Percentiles rank a stretch among this genome's conserved stretches.
phyloP scores from a whole-genome alignment of 1,140 invertebrate species.

The Bombyx mandarina region DNA sequence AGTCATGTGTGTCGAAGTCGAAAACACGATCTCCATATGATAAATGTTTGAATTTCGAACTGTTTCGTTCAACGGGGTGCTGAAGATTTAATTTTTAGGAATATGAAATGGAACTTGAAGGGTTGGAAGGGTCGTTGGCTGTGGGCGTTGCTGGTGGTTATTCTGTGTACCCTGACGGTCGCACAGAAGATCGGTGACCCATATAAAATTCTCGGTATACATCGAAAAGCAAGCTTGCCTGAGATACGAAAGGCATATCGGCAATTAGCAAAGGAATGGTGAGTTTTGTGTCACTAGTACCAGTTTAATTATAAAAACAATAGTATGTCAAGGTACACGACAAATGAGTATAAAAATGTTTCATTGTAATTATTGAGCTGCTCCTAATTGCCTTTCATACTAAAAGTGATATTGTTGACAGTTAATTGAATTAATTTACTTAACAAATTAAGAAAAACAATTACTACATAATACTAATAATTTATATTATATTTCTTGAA shows the following conservation, averaged over 20 bases:
- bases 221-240: constrained; percentile 77
- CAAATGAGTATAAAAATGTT: too few relatives aligned
- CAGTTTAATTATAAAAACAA: too few relatives aligned
- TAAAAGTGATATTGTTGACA: too few relatives aligned
- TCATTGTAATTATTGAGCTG: too few relatives aligned
- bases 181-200: constrained; percentile 80
- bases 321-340: too few relatives aligned
- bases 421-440: too few relatives aligned
- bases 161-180: constrained; percentile 32
- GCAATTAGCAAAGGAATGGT: constrained; percentile 92
- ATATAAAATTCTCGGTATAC: constrained; percentile 88
- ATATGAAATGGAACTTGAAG: constrained; percentile 60
- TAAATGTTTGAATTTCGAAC: constrained; percentile 29
- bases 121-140: constrained; percentile 50
- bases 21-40: constrained; percentile 26
- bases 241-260: constrained; percentile 94
- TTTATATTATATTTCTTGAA: too few relatives aligned
- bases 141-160: constrained; percentile 36
- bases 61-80: constrained; percentile 26
- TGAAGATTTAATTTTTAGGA: constrained; percentile 27
- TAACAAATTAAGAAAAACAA: too few relatives aligned
- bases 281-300: constrained; percentile 20
- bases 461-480: too few relatives aligned
- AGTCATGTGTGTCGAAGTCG: constrained; percentile 33
- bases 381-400: too few relatives aligned